Evolutionary conservation across 2,888 invertebrate genomes (phyloP).

Genomic region (Polymixis flavicincta): DNA sequence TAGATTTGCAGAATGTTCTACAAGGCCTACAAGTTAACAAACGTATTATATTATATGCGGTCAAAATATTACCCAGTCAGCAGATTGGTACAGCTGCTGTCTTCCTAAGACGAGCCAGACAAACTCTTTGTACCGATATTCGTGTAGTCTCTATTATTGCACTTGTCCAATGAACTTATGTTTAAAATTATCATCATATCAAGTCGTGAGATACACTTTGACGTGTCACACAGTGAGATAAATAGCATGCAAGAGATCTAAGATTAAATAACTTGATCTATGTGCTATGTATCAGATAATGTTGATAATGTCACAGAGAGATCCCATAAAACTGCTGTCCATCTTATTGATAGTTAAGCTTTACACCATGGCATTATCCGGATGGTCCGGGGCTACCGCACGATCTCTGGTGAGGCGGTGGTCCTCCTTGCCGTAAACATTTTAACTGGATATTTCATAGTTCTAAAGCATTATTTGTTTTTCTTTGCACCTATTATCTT

Average conservation of each 20-base stretch:
- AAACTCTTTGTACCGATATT: neutral
- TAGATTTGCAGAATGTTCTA: no score
- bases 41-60: no score
- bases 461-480: no score
- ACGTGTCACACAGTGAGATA: slow-evolving; percentile 15
- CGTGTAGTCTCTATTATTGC: neutral
- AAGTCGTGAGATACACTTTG: neutral
- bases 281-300: slow-evolving; percentile 20
- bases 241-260: neutral
- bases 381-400: no score
- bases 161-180: slow-evolving; percentile 21
- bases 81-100: neutral
- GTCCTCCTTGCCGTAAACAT: no score
- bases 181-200: neutral
- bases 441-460: no score
- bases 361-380: no score
- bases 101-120: neutral
- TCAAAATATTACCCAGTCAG: neutral
- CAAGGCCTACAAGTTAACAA: no score
- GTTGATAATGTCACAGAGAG: slow-evolving; percentile 17
- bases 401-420: no score
- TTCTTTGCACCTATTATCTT: no score
- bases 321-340: neutral
- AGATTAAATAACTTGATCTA: slow-evolving; percentile 12
- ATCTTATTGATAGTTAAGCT: neutral